Base-by-base conservation (phyloP, 2,797 vertebrate genomes). In the Cossypha niveicapilla region DNA sequence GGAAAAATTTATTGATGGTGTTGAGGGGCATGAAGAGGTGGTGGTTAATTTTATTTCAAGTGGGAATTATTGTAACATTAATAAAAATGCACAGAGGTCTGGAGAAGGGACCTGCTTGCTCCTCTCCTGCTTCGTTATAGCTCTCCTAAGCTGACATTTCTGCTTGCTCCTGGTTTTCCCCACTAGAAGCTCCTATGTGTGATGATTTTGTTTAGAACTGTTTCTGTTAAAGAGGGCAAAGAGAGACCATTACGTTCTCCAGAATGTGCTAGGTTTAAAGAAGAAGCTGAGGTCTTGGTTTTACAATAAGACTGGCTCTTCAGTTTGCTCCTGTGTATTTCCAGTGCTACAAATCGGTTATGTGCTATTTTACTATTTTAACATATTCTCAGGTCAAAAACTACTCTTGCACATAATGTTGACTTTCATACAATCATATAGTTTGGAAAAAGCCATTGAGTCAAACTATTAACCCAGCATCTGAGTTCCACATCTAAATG, bases 401-500 rank as follows among this genome's bases (percentile, higher is more conserved):
- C 32, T 72, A 27, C 25, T 90, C 58, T 74, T 84, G 47, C 79
- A 58, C 13, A 18, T 34, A n/a, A 37, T 32, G 12, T 34, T 72
- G 47, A 56, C 45, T 77, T 35, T 61, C 61, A 44, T 14, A 77
- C 61, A 81, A 79, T 48, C 10, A 24, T 53, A 37, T 19, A 34
- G 19, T 5, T 27, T 89, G 54, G 41, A 67, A 88, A 71, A 86
- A 57, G 32, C 17, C 54, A 13, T 30, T 2, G 4, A 65, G 14
- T 82, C 50, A 58, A 51, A 22, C 30, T 10, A 2, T 80, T 50
- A 80, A 80, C 8, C 9, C 41, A 62, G 18, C 24, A 25, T 35
- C 7, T 18, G 45, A 63, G 24, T 7, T 10, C 6, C 0, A 32
- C 1, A 9, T 58, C 45, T 83, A 45, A 8, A 13, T 1, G 0